A percentile compares a stretch with the other conserved stretches of the same genome.
These are phyloP conservation scores for Stegana nigrithorax DNA, from an alignment of 2,888 invertebrate genomes.

Conservation along the genomic window DNA sequence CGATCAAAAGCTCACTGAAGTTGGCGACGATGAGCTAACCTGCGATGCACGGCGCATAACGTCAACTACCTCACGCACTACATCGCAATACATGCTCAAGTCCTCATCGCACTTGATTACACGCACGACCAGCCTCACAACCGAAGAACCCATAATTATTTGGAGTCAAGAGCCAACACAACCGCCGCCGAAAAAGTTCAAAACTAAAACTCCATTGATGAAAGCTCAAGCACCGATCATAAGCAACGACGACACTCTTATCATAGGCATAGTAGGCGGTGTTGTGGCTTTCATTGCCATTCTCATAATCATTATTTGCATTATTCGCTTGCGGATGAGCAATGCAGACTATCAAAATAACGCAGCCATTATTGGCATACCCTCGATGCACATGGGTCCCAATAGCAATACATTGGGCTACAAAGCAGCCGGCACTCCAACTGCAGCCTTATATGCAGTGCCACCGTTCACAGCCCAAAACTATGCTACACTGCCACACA, in stretches of 20 bases:
- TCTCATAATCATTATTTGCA: conserved; percentile 88
- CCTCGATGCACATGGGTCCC: conserved; percentile 70
- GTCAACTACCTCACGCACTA: conserved; percentile 52
- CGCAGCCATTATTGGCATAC: conserved; percentile 74
- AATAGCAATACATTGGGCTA: conserved; percentile 72
- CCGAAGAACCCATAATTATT: conserved; percentile 87
- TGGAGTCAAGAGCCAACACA: conserved; percentile 86
- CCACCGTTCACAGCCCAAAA: conserved; percentile 74
- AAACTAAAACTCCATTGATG: conserved; percentile 71
- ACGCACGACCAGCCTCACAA: conserved; percentile 69
- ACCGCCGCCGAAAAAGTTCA: conserved; percentile 72
- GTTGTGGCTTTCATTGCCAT: conserved; percentile 92
- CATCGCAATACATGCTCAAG: conserved; percentile 51
- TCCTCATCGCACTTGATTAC: conserved; percentile 67
- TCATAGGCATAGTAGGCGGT: conserved; percentile 94
- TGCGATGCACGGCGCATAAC: conserved; percentile 78
- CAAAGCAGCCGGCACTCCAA: conserved; percentile 67
- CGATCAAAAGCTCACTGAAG: conserved; percentile 78
- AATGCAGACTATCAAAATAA: conserved; percentile 75
- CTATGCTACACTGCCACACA: conserved; percentile 77
- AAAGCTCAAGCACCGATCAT: conserved; percentile 76
- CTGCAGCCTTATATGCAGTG: conserved; percentile 72
- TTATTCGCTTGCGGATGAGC: conserved; percentile 81
- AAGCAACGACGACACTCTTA: conserved; percentile 90
- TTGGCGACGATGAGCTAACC: conserved; percentile 84